Evolutionary conservation across 2,888 invertebrate species (phyloP).

Genomic region (Drosophila siamana): DNA sequence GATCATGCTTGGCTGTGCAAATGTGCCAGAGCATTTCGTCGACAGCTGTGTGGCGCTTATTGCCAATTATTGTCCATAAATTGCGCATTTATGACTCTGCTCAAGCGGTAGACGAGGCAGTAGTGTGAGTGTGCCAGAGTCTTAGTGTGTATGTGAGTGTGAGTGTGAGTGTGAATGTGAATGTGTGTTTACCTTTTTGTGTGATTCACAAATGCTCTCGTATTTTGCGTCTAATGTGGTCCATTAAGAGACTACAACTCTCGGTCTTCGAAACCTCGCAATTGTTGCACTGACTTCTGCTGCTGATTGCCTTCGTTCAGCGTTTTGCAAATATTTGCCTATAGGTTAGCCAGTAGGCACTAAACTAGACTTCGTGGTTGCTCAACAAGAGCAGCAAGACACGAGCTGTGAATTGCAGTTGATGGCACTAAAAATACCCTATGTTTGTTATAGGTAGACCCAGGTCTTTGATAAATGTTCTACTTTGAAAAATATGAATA

Average conservation of each 20-base stretch:
- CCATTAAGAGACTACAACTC: slow-evolving; percentile 63
- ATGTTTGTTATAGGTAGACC: too few relatives aligned
- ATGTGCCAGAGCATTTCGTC: slow-evolving; percentile 44
- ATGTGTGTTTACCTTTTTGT: slow-evolving; percentile 64
- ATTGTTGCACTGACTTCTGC: slow-evolving; percentile 60
- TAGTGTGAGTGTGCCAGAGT: neutral
- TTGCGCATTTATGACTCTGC: slow-evolving; percentile 72
- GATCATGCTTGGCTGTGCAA: slow-evolving; percentile 46
- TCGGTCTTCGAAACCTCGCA: slow-evolving; percentile 21
- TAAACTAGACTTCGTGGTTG: slow-evolving; percentile 36
- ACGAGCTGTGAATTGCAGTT: neutral
- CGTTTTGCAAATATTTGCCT: slow-evolving; percentile 59
- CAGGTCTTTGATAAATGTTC: too few relatives aligned
- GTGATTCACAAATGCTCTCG: slow-evolving; percentile 61
- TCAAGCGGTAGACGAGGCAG: neutral
- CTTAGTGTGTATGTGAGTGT: slow-evolving; percentile 1
- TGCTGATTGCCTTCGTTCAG: slow-evolving; percentile 53
- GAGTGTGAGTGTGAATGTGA: slow-evolving; percentile 1
- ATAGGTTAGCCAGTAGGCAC: slow-evolving; percentile 59
- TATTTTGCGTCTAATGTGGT: slow-evolving; percentile 73
- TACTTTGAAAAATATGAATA: too few relatives aligned
- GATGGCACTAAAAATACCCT: neutral
- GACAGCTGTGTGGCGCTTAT: slow-evolving; percentile 77
- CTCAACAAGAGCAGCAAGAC: slow-evolving; percentile 1
- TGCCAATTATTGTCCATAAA: slow-evolving; percentile 83